Evolutionary conservation across 1,140 invertebrate genomes (phyloP).

Genomic region (Condylostylus longicornis): DNA sequence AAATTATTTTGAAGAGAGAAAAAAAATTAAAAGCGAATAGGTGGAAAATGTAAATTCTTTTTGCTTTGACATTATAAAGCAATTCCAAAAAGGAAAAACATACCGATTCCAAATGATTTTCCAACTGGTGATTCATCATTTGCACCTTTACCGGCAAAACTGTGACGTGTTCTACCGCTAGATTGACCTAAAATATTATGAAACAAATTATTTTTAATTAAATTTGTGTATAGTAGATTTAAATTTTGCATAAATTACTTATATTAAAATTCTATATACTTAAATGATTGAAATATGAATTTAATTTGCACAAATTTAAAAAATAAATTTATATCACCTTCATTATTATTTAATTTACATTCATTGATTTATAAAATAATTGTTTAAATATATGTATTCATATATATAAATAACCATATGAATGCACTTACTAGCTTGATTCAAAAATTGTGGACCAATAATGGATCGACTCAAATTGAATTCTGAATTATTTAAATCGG

Average conservation of each 20-base stretch:
- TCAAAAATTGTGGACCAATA: background rate
- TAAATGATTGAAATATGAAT: conserved; percentile 13
- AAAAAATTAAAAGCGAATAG: background rate
- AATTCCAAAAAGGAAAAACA: conserved; percentile 25
- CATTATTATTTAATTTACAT: background rate
- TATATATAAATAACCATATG: background rate
- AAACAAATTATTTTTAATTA: conserved; percentile 1
- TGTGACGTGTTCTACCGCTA: conserved; percentile 19
- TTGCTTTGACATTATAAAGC: no score
- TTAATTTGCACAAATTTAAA: no score
- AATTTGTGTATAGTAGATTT: background rate
- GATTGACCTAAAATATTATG: conserved; percentile 13
- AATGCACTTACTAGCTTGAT: background rate
- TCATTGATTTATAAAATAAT: background rate
- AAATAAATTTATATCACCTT: background rate
- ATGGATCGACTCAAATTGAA: conserved; percentile 9
- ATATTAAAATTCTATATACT: conserved; percentile 8
- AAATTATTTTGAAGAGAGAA: no score
- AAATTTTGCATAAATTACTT: background rate
- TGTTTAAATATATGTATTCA: no score
- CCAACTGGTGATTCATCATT: conserved; percentile 29
- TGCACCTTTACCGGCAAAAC: conserved; percentile 28
- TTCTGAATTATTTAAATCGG: conserved; percentile 49
- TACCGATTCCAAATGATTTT: conserved; percentile 68
- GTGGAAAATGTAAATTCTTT: no score